Percentiles rank a stretch among this genome's conserved stretches.
phyloP scores from a whole-genome alignment of 2,797 vertebrate species.

The Carduelis carduelis region DNA sequence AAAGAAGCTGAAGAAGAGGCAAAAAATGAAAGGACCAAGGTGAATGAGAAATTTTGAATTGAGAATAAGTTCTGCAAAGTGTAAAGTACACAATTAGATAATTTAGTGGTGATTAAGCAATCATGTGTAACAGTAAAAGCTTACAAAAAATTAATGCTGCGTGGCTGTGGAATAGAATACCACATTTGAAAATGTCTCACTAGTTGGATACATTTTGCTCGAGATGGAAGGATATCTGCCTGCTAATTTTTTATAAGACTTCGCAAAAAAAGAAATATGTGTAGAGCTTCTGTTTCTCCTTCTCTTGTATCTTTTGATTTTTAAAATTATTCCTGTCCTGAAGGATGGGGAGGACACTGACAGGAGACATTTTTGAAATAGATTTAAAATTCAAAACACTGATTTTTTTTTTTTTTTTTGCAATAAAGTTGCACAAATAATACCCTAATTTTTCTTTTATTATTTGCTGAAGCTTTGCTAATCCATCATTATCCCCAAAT shows the following conservation, averaged over 20 bases:
- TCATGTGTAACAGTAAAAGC: background rate
- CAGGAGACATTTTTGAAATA: background rate
- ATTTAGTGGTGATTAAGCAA: background rate
- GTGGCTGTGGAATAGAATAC: background rate
- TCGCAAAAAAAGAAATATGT: background rate
- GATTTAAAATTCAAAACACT: background rate
- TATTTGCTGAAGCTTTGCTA: background rate
- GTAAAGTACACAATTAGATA: background rate
- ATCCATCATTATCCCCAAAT: background rate
- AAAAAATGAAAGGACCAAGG: constrained; percentile 56
- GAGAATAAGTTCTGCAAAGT: background rate
- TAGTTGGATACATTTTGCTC: background rate
- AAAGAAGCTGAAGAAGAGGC: constrained; percentile 11
- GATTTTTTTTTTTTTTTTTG: background rate
- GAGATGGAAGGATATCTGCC: background rate
- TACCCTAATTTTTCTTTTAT: background rate
- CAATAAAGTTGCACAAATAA: background rate
- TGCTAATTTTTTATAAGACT: background rate
- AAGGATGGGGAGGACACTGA: background rate
- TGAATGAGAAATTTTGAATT: constrained; percentile 4
- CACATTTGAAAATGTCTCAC: background rate
- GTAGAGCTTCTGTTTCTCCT: background rate
- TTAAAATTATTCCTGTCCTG: background rate
- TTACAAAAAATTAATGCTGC: background rate
- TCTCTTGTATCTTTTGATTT: background rate